Evolutionary conservation across 2,888 invertebrate genomes (phyloP).

Genomic region (Pharmacophagus antenor): DNA sequence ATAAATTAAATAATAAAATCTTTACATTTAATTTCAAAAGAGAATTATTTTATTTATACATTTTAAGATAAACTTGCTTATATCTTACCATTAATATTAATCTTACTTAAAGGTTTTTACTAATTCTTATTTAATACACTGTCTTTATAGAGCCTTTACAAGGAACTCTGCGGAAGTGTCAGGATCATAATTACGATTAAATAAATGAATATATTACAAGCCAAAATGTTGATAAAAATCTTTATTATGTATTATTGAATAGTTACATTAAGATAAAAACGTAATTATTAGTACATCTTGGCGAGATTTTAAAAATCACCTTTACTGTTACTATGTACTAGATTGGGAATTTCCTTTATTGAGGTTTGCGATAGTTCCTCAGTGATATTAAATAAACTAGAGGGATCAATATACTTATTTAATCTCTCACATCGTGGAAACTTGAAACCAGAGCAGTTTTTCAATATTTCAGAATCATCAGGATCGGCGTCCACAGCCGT

Average conservation of each 20-base stretch:
- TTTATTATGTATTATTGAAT: background rate
- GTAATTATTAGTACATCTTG: background rate
- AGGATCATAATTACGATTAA: too few species aligned
- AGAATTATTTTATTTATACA: too few species aligned
- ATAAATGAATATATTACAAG: background rate
- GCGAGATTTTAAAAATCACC: constrained; percentile 18
- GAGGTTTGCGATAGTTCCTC: constrained; percentile 47
- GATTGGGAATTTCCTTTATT: constrained; percentile 4
- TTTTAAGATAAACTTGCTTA: too few species aligned
- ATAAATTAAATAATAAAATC: too few species aligned
- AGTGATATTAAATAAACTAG: constrained; percentile 49
- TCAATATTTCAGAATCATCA: constrained; percentile 44
- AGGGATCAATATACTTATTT: constrained; percentile 39
- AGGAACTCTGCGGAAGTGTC: too few species aligned
- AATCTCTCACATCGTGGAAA: constrained; percentile 54
- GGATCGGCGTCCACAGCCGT: constrained; percentile 37
- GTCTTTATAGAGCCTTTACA: too few species aligned
- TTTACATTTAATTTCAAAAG: too few species aligned
- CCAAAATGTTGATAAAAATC: background rate
- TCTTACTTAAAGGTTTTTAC: too few species aligned
- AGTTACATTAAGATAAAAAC: background rate
- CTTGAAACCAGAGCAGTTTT: constrained; percentile 52
- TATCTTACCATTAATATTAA: too few species aligned
- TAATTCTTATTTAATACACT: too few species aligned
- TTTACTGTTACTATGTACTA: constrained; percentile 7